Evolutionary conservation across 2,113 vertebrate genomes (phyloP), one percentile per base, ranked within the genome.

Genomic region (Rutilus rutilus): DNA sequence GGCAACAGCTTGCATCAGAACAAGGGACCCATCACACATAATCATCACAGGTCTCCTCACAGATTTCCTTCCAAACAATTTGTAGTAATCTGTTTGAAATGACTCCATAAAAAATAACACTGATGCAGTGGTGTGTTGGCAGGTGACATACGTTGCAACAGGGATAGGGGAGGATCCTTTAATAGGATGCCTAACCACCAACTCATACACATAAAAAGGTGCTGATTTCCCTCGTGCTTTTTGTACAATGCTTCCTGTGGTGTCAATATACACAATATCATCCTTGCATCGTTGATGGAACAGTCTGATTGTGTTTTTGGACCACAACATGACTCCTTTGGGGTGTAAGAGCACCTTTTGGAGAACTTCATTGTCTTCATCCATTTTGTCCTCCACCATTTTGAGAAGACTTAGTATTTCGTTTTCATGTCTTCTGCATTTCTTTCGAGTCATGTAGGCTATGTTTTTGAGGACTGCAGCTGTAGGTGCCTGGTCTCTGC

Each of bases 321-420:
- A 73, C 69, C 30, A 69, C 65, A 73, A 42, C 36, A 74, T 74
- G 4, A 74, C 69, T 74, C 4, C 69, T 74, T 6, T 74, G 21
- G 39, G 69, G 4, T 45, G 69, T 2, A 74, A 74, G 36, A n/a
- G 9, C 39, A 74, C 39, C 69, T 74, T 74, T 6, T 74, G 39
- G 6, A 74, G 10, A 14, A 74, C 39, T 5, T 73, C 39, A n/a
- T 45, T 12, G 1, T 73, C 39, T 6, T 21, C 19, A n/a, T 74
- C 2, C 1, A 1, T 45, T 45, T 78, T 78, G 21, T 78, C 25
- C 6, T 78, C 75, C 0, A 54, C 15, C 25, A 78, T 54, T 76
- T 25, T 25, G 6, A 21, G 6, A 1, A 75, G 45, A 52, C n/a
- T 50, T 27, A 50, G 25, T 7, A 27, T 27, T 76, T 76, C 0